phyloP scores from a whole-genome alignment of 2,797 vertebrate species.

The Myoxocephalus aenaeus region DNA sequence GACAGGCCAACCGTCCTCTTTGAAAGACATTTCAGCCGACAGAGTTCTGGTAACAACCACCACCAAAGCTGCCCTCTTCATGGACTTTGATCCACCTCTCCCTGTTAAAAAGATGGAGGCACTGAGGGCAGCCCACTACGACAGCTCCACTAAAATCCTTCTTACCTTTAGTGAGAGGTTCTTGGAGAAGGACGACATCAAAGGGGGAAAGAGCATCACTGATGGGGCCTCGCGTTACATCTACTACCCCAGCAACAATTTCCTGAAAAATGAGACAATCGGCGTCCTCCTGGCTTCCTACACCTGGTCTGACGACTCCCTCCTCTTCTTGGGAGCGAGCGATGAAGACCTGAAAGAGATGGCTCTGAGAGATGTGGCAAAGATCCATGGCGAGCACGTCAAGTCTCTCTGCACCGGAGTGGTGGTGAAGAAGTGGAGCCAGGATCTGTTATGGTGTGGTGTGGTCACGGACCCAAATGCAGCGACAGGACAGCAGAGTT shows the following conservation, averaged over 20 bases:
- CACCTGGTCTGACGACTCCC: too few relatives aligned
- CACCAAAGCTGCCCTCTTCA: slow-evolving; percentile 80
- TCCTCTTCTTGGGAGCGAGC: too few relatives aligned
- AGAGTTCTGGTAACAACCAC: slow-evolving; percentile 80
- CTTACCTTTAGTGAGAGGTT: slow-evolving; percentile 58
- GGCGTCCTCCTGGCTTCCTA: too few relatives aligned
- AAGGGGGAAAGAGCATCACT: slow-evolving; percentile 65
- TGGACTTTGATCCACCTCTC: slow-evolving; percentile 79
- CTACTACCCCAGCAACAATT: slow-evolving; percentile 68
- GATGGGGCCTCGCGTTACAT: slow-evolving; percentile 36
- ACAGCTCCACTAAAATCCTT: slow-evolving; percentile 64
- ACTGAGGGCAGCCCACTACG: slow-evolving; percentile 53
- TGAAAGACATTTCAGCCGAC: slow-evolving; percentile 60
- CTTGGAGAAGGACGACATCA: slow-evolving; percentile 48
- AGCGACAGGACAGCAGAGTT: too few relatives aligned
- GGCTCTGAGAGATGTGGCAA: background rate
- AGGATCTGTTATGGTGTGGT: too few relatives aligned
- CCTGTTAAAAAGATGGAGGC: slow-evolving; percentile 58
- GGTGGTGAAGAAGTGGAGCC: slow-evolving; percentile 79
- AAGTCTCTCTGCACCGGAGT: slow-evolving; percentile 72
- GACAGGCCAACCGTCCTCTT: accelerated
- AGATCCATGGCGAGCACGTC: slow-evolving; percentile 74
- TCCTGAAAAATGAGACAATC: background rate
- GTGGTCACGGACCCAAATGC: too few relatives aligned
- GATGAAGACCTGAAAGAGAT: too few relatives aligned